Percentiles rank a stretch among this genome's conserved stretches.
Evolutionary conservation across 2,797 vertebrate genomes (phyloP).

Genomic region (Microchirus variegatus): DNA sequence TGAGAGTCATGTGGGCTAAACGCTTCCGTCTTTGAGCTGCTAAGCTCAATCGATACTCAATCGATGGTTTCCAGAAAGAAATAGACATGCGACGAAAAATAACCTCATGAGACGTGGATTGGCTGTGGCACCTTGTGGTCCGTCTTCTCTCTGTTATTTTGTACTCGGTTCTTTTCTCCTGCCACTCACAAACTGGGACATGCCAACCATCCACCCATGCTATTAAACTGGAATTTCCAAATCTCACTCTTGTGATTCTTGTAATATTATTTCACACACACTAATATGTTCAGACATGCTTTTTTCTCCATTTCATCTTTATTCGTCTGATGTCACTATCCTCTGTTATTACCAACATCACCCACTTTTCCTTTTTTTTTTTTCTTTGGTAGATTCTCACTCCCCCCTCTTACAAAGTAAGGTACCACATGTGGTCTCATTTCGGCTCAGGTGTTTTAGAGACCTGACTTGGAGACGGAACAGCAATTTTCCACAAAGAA

Average conservation of each 20-base stretch:
- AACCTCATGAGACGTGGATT: slow-evolving; percentile 1
- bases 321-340: slow-evolving; percentile 8
- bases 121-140: slow-evolving; percentile 28
- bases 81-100: too few species aligned
- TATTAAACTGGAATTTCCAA: slow-evolving; percentile 10
- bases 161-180: slow-evolving; percentile 9
- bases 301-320: slow-evolving; percentile 17
- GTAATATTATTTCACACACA: slow-evolving; percentile 15
- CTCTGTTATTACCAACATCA: slow-evolving; percentile 8
- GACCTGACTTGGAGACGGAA: slow-evolving; percentile 28
- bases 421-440: slow-evolving; percentile 37
- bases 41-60: too few species aligned
- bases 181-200: slow-evolving; percentile 34
- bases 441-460: slow-evolving; percentile 15
- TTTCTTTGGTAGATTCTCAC: slow-evolving; percentile 24
- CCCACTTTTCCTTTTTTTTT: not conserved
- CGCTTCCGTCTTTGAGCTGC: too few species aligned
- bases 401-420: slow-evolving; percentile 33
- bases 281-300: too few species aligned
- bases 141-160: slow-evolving; percentile 20
- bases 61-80: too few species aligned
- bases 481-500: slow-evolving; percentile 42
- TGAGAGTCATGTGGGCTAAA: too few species aligned
- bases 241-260: slow-evolving; percentile 23
- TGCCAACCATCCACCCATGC: slow-evolving; percentile 7